Evolutionary conservation across 2,888 invertebrate genomes (phyloP).

Genomic region (Nowickia ferox): DNA sequence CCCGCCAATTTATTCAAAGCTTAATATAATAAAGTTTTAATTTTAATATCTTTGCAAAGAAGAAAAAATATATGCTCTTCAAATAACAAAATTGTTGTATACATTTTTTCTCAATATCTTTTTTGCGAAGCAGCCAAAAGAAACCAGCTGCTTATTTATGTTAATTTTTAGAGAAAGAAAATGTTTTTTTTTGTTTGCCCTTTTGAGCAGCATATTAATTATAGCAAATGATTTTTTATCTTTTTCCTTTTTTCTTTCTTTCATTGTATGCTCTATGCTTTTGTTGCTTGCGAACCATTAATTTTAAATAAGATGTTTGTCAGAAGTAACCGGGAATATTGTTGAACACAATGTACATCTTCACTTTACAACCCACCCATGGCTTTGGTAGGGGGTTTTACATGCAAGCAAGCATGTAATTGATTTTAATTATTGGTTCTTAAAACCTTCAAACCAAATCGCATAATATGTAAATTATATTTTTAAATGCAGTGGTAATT

Average conservation of each 20-base stretch:
- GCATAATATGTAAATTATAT: slow-evolving; percentile 2
- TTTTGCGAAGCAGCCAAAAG: background rate
- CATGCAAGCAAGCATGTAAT: slow-evolving; percentile 69
- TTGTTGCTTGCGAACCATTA: slow-evolving; percentile 7
- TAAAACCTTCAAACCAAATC: slow-evolving; percentile 6
- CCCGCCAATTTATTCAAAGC: background rate
- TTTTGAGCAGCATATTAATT: slow-evolving; percentile 57
- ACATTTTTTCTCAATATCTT: background rate
- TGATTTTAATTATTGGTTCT: slow-evolving; percentile 67
- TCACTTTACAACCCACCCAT: slow-evolving; percentile 52
- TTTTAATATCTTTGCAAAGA: background rate
- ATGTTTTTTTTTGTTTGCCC: background rate
- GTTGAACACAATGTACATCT: slow-evolving; percentile 50
- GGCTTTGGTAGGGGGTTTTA: slow-evolving; percentile 44
- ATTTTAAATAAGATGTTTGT: slow-evolving; percentile 45
- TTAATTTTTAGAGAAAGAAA: slow-evolving; percentile 15
- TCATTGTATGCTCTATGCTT: background rate
- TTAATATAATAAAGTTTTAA: background rate
- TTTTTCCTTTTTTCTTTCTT: background rate
- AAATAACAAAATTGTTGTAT: slow-evolving; percentile 3
- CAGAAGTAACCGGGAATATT: slow-evolving; percentile 36
- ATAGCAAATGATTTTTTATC: slow-evolving; percentile 42
- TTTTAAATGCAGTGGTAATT: slow-evolving; percentile 4
- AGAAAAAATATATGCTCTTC: background rate
- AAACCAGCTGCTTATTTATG: slow-evolving; percentile 32